Conservation (phyloP, 2,888 invertebrate genomes). For the Imbricaverruca yamaguchii region DNA sequence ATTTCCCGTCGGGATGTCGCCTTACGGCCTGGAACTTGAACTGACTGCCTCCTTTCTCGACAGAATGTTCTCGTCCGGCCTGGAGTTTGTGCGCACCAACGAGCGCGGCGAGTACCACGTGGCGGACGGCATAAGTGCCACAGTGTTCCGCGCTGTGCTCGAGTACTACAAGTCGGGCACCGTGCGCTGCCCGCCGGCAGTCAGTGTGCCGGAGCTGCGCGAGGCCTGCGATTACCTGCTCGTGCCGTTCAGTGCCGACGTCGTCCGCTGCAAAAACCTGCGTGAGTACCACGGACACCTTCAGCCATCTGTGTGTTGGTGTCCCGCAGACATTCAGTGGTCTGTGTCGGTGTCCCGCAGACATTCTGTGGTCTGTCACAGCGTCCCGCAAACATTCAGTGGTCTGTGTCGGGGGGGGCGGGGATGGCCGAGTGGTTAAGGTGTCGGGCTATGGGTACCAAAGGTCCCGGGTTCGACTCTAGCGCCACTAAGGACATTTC, state of each 20-base stretch:
- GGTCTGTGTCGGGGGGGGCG: too few relatives aligned
- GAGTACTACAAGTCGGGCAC: constrained; percentile 88
- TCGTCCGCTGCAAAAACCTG: constrained; percentile 91
- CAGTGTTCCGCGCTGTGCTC: constrained; percentile 87
- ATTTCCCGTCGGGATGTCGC: too few relatives aligned
- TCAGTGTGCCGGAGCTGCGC: constrained; percentile 89
- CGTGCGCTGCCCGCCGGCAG: constrained; percentile 89
- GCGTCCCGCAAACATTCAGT: neutral
- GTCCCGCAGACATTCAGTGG: neutral
- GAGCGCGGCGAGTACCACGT: constrained; percentile 95
- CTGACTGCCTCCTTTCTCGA: constrained; percentile 31
- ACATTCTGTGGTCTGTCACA: neutral
- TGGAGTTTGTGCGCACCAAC: constrained; percentile 87
- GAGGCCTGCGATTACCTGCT: constrained; percentile 98
- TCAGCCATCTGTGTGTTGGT: neutral
- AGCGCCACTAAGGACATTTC: too few relatives aligned
- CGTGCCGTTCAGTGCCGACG: constrained; percentile 93
- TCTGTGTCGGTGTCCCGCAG: neutral
- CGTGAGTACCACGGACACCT: constrained; percentile 52
- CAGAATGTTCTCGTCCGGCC: constrained; percentile 89
- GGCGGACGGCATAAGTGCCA: constrained; percentile 92
- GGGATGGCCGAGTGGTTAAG: too few relatives aligned
- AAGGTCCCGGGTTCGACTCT: too few relatives aligned
- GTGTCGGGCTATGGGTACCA: too few relatives aligned
- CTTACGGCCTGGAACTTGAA: too few relatives aligned